A percentile compares a stretch with the other conserved stretches of the same genome.
These are phyloP conservation scores for Myocastor coypus DNA, from an alignment of 2,113 vertebrate genomes.

Conservation along the genomic window DNA sequence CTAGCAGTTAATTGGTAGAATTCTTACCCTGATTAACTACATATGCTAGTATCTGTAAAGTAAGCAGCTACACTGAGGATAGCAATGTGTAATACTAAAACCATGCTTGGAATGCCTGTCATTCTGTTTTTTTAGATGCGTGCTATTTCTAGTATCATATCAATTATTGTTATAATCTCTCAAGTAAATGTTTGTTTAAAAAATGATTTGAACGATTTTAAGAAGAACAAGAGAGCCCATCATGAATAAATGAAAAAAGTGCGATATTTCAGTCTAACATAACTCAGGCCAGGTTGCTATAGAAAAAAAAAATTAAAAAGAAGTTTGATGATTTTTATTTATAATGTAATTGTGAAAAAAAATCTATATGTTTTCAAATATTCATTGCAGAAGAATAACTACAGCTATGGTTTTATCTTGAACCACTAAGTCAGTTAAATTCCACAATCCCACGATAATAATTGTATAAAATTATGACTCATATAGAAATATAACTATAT, in stretches of 20 bases:
- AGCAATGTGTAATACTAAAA: no score
- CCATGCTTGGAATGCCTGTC: no score
- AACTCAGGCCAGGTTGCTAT: background rate
- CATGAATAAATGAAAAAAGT: background rate
- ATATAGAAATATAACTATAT: background rate
- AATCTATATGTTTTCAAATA: background rate
- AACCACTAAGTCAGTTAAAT: background rate
- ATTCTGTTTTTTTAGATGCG: no score
- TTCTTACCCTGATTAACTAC: no score
- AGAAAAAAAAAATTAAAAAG: background rate
- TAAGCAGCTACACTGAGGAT: no score
- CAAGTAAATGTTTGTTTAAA: no score
- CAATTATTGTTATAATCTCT: no score
- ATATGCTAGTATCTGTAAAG: no score
- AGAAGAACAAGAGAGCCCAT: background rate
- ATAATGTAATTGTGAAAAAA: background rate
- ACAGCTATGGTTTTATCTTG: background rate
- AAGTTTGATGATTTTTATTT: background rate
- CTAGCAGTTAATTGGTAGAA: no score
- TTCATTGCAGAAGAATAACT: background rate
- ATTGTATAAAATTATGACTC: background rate
- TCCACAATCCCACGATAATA: background rate
- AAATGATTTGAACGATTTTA: background rate
- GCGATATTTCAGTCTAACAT: background rate
- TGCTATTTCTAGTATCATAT: no score